Evolutionary conservation across 2,113 vertebrate species (phyloP), one percentile per base, ranked within the genome.

Genomic region (Thunnus thynnus): DNA sequence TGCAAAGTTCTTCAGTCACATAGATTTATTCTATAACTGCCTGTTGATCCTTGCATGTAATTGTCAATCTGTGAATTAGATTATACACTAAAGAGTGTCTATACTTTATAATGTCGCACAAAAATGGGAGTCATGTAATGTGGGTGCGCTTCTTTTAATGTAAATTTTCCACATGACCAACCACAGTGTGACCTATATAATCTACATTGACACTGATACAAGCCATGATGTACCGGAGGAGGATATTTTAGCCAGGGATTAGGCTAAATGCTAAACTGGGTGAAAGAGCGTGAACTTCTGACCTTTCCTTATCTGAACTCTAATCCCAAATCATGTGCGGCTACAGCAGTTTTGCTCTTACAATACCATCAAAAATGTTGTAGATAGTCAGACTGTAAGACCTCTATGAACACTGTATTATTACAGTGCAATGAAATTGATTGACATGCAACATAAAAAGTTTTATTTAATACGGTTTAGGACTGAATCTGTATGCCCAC

Each of bases 221-320:
- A 46, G 17, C 5, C 66, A 55, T 5, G 4, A 65, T 50, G 41
- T 44, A 63, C 54, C 18, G 30, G 54, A n/a, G 30, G 11, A 68
- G 56, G 71, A 62, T 18, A 75, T 79, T 72, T 76, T 66, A 79
- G 71, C 54, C 47, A n/a, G 14, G 70, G 80, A 89, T 92, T 91
- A 90, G 11, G 63, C 55, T 81, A 84, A 90, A 85, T 75, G 72
- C 66, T 85, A 79, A 89, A 67, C 82, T 76, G 63, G 82, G 86
- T 81, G 76, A 88, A 86, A 91, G 82, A 83, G 76, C 87, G 58
- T 64, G 74, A 87, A 80, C 73, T 56, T 71, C 4, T 82, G 75
- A 83, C 80, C 86, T 77, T 73, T 44, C 47, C 78, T 69, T 71
- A 78, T 76, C 71, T 86, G 51, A 83, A 68, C 52, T 82, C 69